phyloP scores from a whole-genome alignment of 2,797 vertebrate species.

The Leucoraja ocellata region DNA sequence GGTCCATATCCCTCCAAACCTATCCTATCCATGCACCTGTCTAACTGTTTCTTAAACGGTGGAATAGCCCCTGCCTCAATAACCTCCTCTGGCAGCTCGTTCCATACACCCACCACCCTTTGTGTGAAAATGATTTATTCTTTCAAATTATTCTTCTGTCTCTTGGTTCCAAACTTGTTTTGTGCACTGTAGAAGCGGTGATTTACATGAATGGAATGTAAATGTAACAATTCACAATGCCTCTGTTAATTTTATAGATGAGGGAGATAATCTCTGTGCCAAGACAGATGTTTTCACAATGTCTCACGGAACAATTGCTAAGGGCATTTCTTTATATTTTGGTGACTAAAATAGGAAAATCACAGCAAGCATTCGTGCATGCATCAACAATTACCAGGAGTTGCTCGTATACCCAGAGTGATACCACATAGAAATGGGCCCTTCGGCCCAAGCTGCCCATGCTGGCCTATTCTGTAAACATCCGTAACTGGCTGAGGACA shows the following conservation, averaged over 20 bases:
- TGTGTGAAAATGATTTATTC: background rate
- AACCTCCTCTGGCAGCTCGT: no score
- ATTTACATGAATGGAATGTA: background rate
- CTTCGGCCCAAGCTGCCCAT: no score
- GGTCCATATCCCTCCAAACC: no score
- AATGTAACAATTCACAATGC: background rate
- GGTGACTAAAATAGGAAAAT: background rate
- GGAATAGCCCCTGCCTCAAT: no score
- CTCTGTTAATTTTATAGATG: background rate
- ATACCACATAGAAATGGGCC: no score
- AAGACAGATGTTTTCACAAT: conserved; percentile 5
- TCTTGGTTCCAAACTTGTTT: background rate
- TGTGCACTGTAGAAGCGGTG: background rate
- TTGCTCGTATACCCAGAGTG: no score
- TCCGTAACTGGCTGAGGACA: no score
- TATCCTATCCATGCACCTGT: no score
- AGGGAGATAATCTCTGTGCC: background rate
- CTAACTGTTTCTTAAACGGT: no score
- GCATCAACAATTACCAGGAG: background rate
- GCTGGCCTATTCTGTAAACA: no score
- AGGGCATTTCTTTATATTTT: background rate
- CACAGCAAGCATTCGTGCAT: background rate
- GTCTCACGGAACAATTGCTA: background rate
- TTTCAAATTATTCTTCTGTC: background rate
- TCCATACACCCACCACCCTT: no score